These are phyloP conservation scores for Margaritifera margaritifera DNA, from an alignment of 2,888 invertebrate species.

Conservation along the genomic window DNA sequence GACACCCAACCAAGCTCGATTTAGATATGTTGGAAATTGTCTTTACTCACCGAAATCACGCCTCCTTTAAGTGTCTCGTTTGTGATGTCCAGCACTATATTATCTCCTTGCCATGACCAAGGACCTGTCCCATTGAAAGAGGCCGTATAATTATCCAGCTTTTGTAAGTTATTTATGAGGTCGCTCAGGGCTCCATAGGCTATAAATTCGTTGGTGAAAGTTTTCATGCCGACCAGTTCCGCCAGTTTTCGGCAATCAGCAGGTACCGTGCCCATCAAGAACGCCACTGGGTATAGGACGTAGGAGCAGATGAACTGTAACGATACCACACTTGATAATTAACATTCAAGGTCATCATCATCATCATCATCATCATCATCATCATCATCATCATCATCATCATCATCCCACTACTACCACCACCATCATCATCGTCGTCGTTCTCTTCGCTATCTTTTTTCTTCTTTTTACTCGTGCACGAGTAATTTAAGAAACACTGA, in stretches of 20 bases:
- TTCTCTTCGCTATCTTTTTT: too few relatives aligned
- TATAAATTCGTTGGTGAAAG: constrained; percentile 93
- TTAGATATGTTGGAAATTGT: not conserved
- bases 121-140: constrained; percentile 29
- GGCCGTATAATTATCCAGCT: constrained; percentile 34
- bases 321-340: not conserved
- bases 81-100: constrained; percentile 40
- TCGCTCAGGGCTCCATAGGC: constrained; percentile 83
- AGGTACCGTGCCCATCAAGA: constrained; percentile 83
- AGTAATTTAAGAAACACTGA: too few relatives aligned
- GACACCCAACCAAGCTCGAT: too few relatives aligned
- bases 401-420: too few relatives aligned
- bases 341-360: too few relatives aligned
- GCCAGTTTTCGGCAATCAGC: constrained; percentile 85
- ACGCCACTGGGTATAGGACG: constrained; percentile 91
- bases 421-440: too few relatives aligned
- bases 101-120: constrained; percentile 34
- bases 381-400: too few relatives aligned
- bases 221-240: constrained; percentile 89
- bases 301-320: constrained; percentile 82
- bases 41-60: constrained; percentile 46
- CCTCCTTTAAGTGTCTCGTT: constrained; percentile 46
- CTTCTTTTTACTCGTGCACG: too few relatives aligned
- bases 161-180: constrained; percentile 48
- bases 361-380: too few relatives aligned